A percentile compares a stretch with the other conserved stretches of the same genome.
Evolutionary conservation across 2,888 invertebrate species (phyloP).

Genomic region (Quadroppia sp.): DNA sequence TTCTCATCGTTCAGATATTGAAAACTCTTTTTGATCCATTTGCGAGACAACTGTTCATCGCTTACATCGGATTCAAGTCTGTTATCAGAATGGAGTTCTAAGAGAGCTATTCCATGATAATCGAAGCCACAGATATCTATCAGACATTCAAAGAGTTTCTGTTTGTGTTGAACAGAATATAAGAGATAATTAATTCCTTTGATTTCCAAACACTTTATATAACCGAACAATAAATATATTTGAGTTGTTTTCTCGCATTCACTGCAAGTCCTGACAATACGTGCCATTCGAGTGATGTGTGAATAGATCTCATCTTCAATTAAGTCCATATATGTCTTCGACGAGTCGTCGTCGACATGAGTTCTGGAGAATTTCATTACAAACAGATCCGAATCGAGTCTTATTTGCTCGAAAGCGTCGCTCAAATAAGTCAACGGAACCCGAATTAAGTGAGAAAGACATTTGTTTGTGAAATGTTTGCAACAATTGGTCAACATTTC

Average conservation of each 20-base stretch:
- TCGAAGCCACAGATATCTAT: conserved; percentile 21
- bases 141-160: conserved; percentile 26
- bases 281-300: conserved; percentile 9
- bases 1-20: neutral
- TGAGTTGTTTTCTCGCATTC: conserved; percentile 10
- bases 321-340: conserved; percentile 10
- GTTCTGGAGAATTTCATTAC: conserved; percentile 8
- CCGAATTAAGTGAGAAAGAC: neutral
- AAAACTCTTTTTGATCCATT: conserved; percentile 6
- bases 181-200: conserved; percentile 24
- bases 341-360: conserved; percentile 7
- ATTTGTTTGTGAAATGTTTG: neutral
- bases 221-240: conserved; percentile 12
- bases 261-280: conserved; percentile 7
- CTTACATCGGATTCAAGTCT: neutral
- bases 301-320: conserved; percentile 23
- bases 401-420: conserved; percentile 14
- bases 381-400: conserved; percentile 9
- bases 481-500: conserved; percentile 15
- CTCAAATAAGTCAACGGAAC: conserved; percentile 22
- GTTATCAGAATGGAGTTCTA: neutral
- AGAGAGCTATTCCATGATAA: conserved; percentile 5
- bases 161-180: conserved; percentile 20
- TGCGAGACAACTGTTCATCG: neutral
- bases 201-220: conserved; percentile 20